Conservation (phyloP, 2,113 vertebrate species). For the Balaeniceps rex region DNA sequence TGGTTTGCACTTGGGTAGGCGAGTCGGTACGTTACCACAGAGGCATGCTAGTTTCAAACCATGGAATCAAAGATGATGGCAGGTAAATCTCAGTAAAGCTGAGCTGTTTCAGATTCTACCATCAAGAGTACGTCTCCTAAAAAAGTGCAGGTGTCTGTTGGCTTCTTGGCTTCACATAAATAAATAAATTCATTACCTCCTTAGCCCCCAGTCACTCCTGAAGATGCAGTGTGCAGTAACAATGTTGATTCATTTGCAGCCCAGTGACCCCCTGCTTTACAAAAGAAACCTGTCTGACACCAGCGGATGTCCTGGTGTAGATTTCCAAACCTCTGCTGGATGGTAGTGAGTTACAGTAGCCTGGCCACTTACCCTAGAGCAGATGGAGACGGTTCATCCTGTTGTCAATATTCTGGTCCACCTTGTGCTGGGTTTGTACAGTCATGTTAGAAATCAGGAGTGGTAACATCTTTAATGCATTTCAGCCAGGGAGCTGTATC, state of each 20-base stretch:
- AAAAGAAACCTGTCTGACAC: background rate
- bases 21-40: background rate
- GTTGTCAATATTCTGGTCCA: background rate
- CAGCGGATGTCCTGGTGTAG: background rate
- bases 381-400: background rate
- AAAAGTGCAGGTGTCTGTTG: background rate
- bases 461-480: background rate
- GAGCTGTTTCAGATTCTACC: background rate
- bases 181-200: background rate
- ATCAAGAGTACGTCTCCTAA: background rate
- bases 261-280: background rate
- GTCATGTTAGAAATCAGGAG: background rate
- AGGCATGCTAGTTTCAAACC: background rate
- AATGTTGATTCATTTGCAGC: background rate
- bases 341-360: background rate
- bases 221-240: background rate
- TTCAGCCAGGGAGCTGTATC: background rate
- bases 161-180: background rate
- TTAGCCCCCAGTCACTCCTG: background rate
- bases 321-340: background rate
- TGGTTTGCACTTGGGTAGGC: background rate
- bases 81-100: background rate
- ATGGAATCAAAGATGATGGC: background rate
- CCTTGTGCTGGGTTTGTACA: background rate
- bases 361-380: background rate